phyloP scores from a whole-genome alignment of 1,140 invertebrate genomes.

The Cyclargus thomasi region DNA sequence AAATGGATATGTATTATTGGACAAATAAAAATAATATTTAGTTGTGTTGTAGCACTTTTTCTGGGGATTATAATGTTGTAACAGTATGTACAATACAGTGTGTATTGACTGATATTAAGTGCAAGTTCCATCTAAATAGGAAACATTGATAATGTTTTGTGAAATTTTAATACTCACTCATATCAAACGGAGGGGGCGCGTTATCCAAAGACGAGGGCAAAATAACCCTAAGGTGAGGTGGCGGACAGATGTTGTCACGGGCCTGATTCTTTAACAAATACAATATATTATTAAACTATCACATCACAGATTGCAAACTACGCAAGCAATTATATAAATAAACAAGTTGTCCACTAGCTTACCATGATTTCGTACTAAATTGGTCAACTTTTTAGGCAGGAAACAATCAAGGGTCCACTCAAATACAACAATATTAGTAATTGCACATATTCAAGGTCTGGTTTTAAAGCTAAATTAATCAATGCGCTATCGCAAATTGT shows the following conservation, averaged over 20 bases:
- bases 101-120: too few relatives aligned
- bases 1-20: too few relatives aligned
- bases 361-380: conserved; percentile 44
- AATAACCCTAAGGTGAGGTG: conserved; percentile 56
- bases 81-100: too few relatives aligned
- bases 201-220: conserved; percentile 49
- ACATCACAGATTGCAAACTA: conserved; percentile 46
- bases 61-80: too few relatives aligned
- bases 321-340: conserved; percentile 57
- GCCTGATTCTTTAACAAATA: conserved; percentile 53
- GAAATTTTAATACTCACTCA: conserved; percentile 40
- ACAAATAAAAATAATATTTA: too few relatives aligned
- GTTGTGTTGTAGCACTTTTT: too few relatives aligned
- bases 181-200: conserved; percentile 55
- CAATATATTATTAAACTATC: conserved; percentile 38
- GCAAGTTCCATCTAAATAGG: too few relatives aligned
- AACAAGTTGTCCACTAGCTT: conserved; percentile 48
- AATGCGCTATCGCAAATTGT: conserved; percentile 22
- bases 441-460: conserved; percentile 34
- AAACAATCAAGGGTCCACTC: conserved; percentile 2
- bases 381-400: neutral
- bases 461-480: conserved; percentile 18
- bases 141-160: too few relatives aligned
- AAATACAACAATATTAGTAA: conserved; percentile 20
- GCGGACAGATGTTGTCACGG: conserved; percentile 49